phyloP scores from a whole-genome alignment of 37 sponge, comb jelly and placozoan species.

The Chondrosia reniformis region DNA sequence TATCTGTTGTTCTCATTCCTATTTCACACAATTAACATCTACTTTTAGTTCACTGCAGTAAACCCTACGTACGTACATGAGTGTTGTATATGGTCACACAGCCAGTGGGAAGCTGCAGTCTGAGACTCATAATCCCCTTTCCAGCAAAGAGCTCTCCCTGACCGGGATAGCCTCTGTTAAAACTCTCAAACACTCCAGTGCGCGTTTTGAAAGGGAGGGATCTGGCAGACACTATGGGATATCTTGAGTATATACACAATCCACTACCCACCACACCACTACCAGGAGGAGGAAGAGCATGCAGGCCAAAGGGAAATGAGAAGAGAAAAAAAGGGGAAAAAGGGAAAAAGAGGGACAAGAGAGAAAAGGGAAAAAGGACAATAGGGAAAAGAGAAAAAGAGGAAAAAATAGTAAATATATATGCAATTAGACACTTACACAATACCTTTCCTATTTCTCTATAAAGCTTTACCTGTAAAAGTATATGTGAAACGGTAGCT shows the following conservation, averaged over 20 bases:
- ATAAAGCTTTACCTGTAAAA: slow-evolving; percentile 11
- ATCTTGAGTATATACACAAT: slow-evolving; percentile 67
- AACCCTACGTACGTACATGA: slow-evolving; percentile 45
- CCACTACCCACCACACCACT: slow-evolving; percentile 81
- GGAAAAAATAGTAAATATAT: not conserved
- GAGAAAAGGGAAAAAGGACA: too few species aligned
- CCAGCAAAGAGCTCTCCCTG: slow-evolving; percentile 72
- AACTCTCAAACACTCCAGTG: slow-evolving; percentile 19
- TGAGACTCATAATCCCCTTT: slow-evolving; percentile 46
- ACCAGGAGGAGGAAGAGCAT: not conserved
- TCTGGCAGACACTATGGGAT: slow-evolving; percentile 49
- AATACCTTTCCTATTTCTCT: not conserved
- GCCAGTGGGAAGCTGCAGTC: slow-evolving; percentile 43
- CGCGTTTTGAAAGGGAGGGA: not conserved
- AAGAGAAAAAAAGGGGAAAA: not conserved
- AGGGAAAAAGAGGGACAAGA: too few species aligned
- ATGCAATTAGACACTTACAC: not conserved
- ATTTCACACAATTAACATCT: too few species aligned
- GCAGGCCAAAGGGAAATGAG: not conserved
- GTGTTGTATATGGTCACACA: slow-evolving; percentile 51
- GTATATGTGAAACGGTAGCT: not conserved
- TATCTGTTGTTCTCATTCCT: too few species aligned
- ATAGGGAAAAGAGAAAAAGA: not conserved
- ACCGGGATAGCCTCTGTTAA: not conserved
- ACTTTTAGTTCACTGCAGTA: too few species aligned